These are phyloP conservation scores for Orussus abietinus DNA, from an alignment of 1,140 invertebrate genomes.

Conservation along the genomic window DNA sequence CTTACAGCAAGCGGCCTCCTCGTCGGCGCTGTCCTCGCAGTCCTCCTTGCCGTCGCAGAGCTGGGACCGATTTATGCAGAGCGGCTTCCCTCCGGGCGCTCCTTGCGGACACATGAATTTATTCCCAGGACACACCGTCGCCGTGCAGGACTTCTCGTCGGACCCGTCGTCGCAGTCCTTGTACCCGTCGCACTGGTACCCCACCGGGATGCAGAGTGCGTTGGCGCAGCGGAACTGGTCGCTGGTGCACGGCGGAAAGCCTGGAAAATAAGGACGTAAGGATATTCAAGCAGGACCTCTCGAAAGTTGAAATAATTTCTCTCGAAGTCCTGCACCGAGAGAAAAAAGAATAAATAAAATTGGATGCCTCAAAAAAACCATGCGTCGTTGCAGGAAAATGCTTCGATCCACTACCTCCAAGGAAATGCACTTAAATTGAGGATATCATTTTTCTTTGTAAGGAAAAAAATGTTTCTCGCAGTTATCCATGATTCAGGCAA, in stretches of 20 bases:
- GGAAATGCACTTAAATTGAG: no score
- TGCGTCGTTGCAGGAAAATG: no score
- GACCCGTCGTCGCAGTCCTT: slow-evolving; percentile 81
- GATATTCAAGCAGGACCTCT: no score
- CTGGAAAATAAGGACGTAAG: no score
- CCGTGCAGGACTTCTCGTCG: slow-evolving; percentile 87
- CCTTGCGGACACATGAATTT: slow-evolving; percentile 88
- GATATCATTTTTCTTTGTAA: not conserved
- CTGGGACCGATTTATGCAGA: slow-evolving; percentile 83
- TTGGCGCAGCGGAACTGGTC: slow-evolving; percentile 93
- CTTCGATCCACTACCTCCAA: no score
- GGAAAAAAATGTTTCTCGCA: no score
- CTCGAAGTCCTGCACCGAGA: no score
- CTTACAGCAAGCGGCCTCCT: slow-evolving; percentile 85
- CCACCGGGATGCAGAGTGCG: slow-evolving; percentile 84
- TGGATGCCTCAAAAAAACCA: no score
- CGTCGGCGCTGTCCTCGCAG: slow-evolving; percentile 87
- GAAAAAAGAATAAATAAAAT: no score
- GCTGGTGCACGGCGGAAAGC: slow-evolving; percentile 83
- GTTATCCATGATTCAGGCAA: no score
- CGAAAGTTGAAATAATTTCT: no score
- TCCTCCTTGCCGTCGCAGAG: slow-evolving; percentile 88
- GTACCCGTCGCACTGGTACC: slow-evolving; percentile 79
- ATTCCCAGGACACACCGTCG: slow-evolving; percentile 83
- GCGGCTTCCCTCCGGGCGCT: slow-evolving; percentile 62